Evolutionary conservation across 2,113 vertebrate genomes (phyloP).

Genomic region (Cyprinodon variegatus): DNA sequence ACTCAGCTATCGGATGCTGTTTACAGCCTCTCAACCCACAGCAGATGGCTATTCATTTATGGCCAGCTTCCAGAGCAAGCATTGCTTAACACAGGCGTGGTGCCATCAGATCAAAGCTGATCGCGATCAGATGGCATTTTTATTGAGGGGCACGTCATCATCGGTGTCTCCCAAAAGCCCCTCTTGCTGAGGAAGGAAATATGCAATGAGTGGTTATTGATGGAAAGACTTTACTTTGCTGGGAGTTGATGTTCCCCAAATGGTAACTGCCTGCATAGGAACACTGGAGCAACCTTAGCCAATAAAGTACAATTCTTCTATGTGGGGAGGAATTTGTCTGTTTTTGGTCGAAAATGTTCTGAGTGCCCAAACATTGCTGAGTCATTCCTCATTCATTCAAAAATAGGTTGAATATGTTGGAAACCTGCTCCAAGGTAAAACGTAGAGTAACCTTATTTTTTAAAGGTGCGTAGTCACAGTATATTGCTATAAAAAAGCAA

Average conservation of each 20-base stretch:
- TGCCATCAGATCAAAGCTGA: constrained; percentile 45
- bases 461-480: too few relatives aligned
- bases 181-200: constrained; percentile 13
- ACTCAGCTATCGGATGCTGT: constrained; percentile 39
- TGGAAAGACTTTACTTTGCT: neutral
- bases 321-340: neutral
- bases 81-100: constrained; percentile 37
- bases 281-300: neutral
- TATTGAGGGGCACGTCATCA: constrained; percentile 27
- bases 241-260: neutral
- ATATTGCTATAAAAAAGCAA: too few relatives aligned
- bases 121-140: constrained; percentile 46
- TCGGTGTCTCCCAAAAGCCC: constrained; percentile 28
- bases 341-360: neutral
- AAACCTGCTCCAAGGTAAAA: too few relatives aligned
- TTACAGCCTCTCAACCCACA: constrained; percentile 44
- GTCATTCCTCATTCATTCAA: neutral
- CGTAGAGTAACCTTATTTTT: too few relatives aligned
- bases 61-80: constrained; percentile 22
- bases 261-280: neutral
- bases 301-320: too few relatives aligned
- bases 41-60: constrained; percentile 49
- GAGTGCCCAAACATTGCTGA: neutral
- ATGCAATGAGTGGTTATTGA: constrained; percentile 18
- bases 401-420: neutral